Conservation (phyloP, 1,140 invertebrate species). For the Proales similis region DNA sequence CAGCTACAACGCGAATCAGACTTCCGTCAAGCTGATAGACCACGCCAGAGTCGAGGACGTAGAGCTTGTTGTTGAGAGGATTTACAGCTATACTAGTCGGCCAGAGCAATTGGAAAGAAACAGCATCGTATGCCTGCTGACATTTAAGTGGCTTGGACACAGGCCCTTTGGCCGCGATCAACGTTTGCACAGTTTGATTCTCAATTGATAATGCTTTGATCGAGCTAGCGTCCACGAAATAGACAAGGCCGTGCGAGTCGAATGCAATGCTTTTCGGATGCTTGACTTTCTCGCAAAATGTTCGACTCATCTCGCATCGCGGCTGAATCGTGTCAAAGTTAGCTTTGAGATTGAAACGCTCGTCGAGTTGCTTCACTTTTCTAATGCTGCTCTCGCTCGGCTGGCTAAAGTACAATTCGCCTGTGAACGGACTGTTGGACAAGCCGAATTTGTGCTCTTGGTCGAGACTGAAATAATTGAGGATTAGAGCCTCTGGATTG, state of each 20-base stretch:
- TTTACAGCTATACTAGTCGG: constrained; percentile 86
- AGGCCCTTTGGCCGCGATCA: constrained; percentile 65
- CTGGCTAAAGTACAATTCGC: constrained; percentile 85
- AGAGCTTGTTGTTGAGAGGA: constrained; percentile 82
- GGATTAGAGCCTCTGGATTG: constrained; percentile 78
- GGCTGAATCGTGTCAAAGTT: background rate
- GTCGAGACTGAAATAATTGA: no score
- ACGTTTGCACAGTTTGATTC: constrained; percentile 47
- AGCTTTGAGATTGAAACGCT: constrained; percentile 39
- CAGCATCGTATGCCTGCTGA: constrained; percentile 22
- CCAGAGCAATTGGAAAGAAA: constrained; percentile 79
- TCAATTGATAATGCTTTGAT: constrained; percentile 2
- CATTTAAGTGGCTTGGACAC: constrained; percentile 9
- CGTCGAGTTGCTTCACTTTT: constrained; percentile 67
- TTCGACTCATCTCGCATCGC: constrained; percentile 43
- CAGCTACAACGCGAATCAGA: constrained; percentile 80
- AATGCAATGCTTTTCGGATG: constrained; percentile 48
- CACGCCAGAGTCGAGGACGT: constrained; percentile 92
- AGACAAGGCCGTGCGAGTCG: constrained; percentile 50
- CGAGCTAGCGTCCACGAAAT: constrained; percentile 47
- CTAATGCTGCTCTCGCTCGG: constrained; percentile 86
- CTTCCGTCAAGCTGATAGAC: constrained; percentile 78
- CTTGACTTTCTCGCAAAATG: constrained; percentile 56
- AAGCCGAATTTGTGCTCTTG: constrained; percentile 82
- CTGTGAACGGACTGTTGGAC: constrained; percentile 81